Percentiles rank a stretch among this genome's conserved stretches.
Conservation (phyloP, 2,797 vertebrate genomes). For the Megaceryle alcyon region DNA sequence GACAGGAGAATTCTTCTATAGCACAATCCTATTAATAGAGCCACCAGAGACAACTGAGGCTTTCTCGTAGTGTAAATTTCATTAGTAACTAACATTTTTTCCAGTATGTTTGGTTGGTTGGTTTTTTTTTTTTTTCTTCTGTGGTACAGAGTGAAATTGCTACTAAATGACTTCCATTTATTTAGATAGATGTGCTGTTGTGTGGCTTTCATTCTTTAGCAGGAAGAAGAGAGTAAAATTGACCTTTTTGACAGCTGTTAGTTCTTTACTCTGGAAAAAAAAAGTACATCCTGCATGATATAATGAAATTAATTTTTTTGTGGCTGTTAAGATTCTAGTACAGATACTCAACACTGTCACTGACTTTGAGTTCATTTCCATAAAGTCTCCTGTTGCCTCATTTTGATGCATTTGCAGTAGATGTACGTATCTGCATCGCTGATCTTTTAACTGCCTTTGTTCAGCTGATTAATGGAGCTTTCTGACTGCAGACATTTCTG, state of each 20-base stretch:
- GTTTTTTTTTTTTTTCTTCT: background rate
- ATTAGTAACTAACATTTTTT: slow-evolving; percentile 25
- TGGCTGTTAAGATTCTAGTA: background rate
- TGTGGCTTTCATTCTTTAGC: background rate
- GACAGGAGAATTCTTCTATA: background rate
- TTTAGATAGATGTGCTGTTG: background rate
- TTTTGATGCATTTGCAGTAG: slow-evolving; percentile 72
- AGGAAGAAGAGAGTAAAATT: background rate
- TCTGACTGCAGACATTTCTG: slow-evolving; percentile 65
- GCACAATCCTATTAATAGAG: background rate
- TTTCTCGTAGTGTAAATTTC: slow-evolving; percentile 9
- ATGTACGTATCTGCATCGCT: slow-evolving; percentile 60
- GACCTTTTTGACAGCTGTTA: background rate
- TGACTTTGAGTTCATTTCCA: slow-evolving; percentile 60
- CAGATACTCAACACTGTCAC: background rate
- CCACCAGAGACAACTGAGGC: slow-evolving; percentile 4
- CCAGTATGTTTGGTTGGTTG: background rate
- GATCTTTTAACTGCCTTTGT: slow-evolving; percentile 77
- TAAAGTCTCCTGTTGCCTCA: slow-evolving; percentile 68
- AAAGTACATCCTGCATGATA: background rate
- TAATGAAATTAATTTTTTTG: slow-evolving; percentile 14
- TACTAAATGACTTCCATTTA: slow-evolving; percentile 8
- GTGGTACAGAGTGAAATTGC: background rate
- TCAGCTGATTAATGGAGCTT: slow-evolving; percentile 73
- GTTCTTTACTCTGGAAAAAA: background rate